A percentile compares a stretch with the other conserved stretches of the same genome.
Conservation (phyloP, 2,888 invertebrate genomes). For the Sarcophaga variegata region DNA sequence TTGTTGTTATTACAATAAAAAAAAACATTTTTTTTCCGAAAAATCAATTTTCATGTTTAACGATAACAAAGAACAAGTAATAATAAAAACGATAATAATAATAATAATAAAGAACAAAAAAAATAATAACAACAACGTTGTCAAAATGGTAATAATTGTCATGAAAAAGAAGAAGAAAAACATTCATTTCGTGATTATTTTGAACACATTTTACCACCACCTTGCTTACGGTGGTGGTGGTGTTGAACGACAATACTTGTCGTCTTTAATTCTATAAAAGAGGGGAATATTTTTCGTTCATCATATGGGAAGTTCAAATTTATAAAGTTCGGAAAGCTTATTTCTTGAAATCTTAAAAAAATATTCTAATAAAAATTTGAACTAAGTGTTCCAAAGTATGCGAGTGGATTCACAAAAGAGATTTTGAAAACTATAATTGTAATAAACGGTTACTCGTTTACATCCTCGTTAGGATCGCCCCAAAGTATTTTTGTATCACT, state of each 20-base stretch:
- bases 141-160: constrained; percentile 7
- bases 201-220: neutral
- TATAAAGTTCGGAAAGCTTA: too few species aligned
- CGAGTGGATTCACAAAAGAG: too few species aligned
- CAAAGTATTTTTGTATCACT: too few species aligned
- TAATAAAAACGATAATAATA: neutral
- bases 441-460: too few species aligned
- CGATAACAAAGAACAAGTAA: constrained; percentile 49
- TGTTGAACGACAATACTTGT: too few species aligned
- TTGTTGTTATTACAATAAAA: constrained; percentile 19
- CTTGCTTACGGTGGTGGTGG: neutral
- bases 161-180: neutral
- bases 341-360: accelerated
- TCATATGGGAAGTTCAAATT: too few species aligned
- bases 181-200: constrained; percentile 11
- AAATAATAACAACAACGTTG: constrained; percentile 41
- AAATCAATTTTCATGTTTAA: constrained; percentile 69
- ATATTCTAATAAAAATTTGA: too few species aligned
- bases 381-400: too few species aligned
- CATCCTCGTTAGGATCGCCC: too few species aligned
- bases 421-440: too few species aligned
- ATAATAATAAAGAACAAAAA: neutral
- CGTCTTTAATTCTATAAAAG: too few species aligned
- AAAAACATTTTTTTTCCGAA: constrained; percentile 18
- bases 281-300: too few species aligned